These are phyloP conservation scores for Archilochus colubris DNA, from an alignment of 2,113 vertebrate genomes.

Conservation along the genomic window DNA sequence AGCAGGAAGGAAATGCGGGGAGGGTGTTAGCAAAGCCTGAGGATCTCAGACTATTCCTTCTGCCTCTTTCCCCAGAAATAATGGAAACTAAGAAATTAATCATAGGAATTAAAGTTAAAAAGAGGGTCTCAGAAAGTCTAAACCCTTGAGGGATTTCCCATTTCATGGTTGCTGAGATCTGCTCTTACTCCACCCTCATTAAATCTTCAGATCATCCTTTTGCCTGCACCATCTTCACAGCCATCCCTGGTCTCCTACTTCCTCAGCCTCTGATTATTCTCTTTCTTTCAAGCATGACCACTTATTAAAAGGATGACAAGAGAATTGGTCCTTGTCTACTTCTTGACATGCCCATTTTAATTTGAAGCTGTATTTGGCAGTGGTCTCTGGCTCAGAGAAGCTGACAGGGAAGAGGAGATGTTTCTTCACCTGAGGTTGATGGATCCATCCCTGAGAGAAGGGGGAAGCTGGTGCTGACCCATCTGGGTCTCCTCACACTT, in stretches of 20 bases:
- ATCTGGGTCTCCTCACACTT: neutral
- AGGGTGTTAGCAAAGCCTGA: neutral
- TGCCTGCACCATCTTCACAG: neutral
- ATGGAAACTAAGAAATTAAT: neutral
- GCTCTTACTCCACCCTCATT: neutral
- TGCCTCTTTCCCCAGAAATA: neutral
- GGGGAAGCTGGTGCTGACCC: neutral
- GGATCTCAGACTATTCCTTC: neutral
- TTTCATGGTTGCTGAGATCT: neutral
- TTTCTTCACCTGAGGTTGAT: neutral
- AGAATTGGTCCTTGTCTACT: neutral
- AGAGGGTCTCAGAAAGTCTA: neutral
- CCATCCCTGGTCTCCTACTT: neutral
- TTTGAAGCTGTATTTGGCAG: rapidly evolving
- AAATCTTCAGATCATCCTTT: neutral
- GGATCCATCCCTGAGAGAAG: neutral
- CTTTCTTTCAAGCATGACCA: neutral
- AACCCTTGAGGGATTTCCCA: neutral
- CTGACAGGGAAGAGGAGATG: neutral
- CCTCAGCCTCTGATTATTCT: neutral
- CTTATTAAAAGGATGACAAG: neutral
- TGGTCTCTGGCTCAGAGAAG: neutral
- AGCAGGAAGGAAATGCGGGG: neutral
- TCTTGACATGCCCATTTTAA: neutral
- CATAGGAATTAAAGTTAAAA: neutral